Evolutionary conservation across 2,113 vertebrate species (phyloP), one percentile per base, ranked within the genome.

Genomic region (Halichoerus grypus): DNA sequence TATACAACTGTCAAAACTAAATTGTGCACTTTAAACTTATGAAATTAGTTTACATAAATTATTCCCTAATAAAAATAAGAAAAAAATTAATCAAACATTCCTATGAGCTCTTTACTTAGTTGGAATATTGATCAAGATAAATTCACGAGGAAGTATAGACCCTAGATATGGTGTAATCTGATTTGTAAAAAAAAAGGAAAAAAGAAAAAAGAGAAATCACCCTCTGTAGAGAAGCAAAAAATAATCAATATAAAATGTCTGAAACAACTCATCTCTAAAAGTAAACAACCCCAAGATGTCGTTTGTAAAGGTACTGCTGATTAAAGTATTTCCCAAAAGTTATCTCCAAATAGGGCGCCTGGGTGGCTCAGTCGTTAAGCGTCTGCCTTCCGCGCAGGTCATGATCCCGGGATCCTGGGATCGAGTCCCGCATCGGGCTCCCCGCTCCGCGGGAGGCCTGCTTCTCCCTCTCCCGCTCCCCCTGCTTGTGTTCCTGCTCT

Each of bases 71-170:
- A 72, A 65, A 31, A n/a, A 42, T 79, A 65, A 85, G 55, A 94
- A 94, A 86, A 84, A 61, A 39, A 5, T 57, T 83, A 69, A 63
- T 79, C 24, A 97, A 87, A 94, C 36, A 83, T 5, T 85, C 36
- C 53, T 53, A 26, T 51, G n/a, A 55, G 51, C 39, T 96, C 26
- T 86, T 69, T 74, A 49, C 71, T 77, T 92, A 59, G 15, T 85
- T 31, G 76, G 22, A 76, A 59, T 86, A 90, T 39, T 96, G 65
- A 93, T 51, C 72, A 81, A 95, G 26, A 21, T 74, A 85, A 94
- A 24, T 55, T 85, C 24, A 65, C 77, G 26, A 72, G 67, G 81
- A 97, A 51, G 72, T 63, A 6, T 26, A 89, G 67, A 86, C 76
- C 81, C 10, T 76, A 91, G 91, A 91, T 79, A 79, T 53, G 77